These are phyloP conservation scores for Tenodera sinensis DNA, from an alignment of 2,888 invertebrate genomes.

Conservation along the genomic window DNA sequence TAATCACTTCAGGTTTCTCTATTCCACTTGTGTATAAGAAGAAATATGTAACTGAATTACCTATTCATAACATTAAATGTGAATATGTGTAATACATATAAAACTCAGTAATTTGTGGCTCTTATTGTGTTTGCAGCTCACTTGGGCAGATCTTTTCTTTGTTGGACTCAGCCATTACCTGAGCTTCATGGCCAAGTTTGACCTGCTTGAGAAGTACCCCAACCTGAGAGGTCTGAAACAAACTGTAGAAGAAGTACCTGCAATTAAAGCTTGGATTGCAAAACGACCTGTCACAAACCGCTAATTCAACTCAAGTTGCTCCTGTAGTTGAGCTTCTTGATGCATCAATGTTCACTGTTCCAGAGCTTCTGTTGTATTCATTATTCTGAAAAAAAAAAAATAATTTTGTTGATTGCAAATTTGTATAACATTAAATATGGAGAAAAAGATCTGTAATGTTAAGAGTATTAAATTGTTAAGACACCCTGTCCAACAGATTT, in stretches of 20 bases:
- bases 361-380: no score
- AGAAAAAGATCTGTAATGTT: no score
- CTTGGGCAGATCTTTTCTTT: slow-evolving; percentile 64
- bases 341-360: no score
- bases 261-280: slow-evolving; percentile 62
- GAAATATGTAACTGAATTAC: no score
- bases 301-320: background rate
- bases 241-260: slow-evolving; percentile 54
- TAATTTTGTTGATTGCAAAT: no score
- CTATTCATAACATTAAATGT: background rate
- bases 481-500: no score
- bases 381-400: no score
- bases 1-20: no score
- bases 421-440: no score
- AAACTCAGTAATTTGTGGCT: background rate
- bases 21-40: no score
- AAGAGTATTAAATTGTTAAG: no score
- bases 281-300: slow-evolving; percentile 50
- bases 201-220: slow-evolving; percentile 56
- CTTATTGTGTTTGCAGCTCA: slow-evolving; percentile 46
- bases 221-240: slow-evolving; percentile 54
- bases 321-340: background rate
- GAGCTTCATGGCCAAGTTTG: slow-evolving; percentile 50
- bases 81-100: no score
- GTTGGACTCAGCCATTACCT: slow-evolving; percentile 57